Percentiles rank a stretch among this genome's conserved stretches.
These are phyloP conservation scores for Solenodon paradoxus DNA, from an alignment of 2,113 vertebrate species.

Conservation along the genomic window DNA sequence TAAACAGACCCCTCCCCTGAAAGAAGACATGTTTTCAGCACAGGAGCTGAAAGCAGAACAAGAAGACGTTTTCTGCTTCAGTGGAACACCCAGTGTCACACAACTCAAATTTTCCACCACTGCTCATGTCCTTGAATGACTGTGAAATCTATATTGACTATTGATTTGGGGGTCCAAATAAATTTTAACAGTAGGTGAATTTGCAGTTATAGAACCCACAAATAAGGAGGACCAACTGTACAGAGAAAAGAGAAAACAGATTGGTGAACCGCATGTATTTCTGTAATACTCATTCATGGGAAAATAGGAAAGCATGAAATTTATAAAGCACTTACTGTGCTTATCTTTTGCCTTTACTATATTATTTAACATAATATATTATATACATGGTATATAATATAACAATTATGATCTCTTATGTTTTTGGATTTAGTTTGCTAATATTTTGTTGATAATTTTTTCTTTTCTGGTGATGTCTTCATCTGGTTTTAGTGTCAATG, in stretches of 20 bases:
- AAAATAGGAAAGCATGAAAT: neutral
- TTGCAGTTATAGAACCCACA: neutral
- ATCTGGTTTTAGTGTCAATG: neutral
- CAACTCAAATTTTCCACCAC: neutral
- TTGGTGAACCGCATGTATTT: neutral
- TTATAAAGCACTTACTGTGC: neutral
- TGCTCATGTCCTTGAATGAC: neutral
- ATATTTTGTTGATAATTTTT: neutral
- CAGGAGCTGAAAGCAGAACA: neutral
- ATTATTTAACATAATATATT: neutral
- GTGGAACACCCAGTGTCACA: neutral
- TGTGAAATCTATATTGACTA: neutral
- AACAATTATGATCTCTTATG: too few relatives aligned
- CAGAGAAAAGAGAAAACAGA: neutral
- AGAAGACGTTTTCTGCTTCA: neutral
- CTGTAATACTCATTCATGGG: neutral
- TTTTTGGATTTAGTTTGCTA: neutral
- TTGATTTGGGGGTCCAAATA: neutral
- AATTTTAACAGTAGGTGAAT: neutral
- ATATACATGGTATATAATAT: neutral
- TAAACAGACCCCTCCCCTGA: fast-evolving
- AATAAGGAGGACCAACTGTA: neutral
- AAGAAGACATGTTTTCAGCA: neutral
- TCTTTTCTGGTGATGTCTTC: neutral
- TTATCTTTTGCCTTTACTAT: neutral